Evolutionary conservation across 2,888 invertebrate species (phyloP).

Genomic region (Ganaspis brasiliensis): DNA sequence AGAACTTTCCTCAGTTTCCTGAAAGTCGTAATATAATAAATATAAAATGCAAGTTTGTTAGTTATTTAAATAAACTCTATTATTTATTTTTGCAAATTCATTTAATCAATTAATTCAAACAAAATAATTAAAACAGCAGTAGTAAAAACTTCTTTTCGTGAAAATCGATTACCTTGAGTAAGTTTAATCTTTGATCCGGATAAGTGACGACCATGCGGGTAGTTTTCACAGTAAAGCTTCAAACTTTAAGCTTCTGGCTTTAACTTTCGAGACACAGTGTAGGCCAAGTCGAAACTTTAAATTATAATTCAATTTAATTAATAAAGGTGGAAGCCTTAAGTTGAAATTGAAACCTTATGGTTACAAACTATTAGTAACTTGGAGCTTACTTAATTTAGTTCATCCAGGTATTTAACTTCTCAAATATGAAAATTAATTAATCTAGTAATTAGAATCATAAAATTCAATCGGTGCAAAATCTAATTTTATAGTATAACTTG

Average conservation of each 20-base stretch:
- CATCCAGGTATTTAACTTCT: neutral
- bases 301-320: slow-evolving; percentile 6
- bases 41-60: neutral
- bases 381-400: neutral
- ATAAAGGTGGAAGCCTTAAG: neutral
- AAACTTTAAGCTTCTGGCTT: neutral
- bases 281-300: slow-evolving; percentile 9
- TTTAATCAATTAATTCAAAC: neutral
- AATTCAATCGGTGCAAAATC: too few relatives aligned
- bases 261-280: neutral
- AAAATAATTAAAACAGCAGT: neutral
- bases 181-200: neutral
- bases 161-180: neutral
- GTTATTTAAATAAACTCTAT: too few relatives aligned
- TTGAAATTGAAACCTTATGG: neutral
- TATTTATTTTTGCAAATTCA: too few relatives aligned
- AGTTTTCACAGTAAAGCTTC: neutral
- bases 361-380: neutral
- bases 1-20: neutral
- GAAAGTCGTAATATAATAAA: neutral
- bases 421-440: too few relatives aligned
- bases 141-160: neutral
- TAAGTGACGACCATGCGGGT: neutral
- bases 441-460: too few relatives aligned
- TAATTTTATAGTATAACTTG: too few relatives aligned